Evolutionary conservation across 1,140 invertebrate species (phyloP).

Genomic region (Scaptodrosophila lebanonensis): DNA sequence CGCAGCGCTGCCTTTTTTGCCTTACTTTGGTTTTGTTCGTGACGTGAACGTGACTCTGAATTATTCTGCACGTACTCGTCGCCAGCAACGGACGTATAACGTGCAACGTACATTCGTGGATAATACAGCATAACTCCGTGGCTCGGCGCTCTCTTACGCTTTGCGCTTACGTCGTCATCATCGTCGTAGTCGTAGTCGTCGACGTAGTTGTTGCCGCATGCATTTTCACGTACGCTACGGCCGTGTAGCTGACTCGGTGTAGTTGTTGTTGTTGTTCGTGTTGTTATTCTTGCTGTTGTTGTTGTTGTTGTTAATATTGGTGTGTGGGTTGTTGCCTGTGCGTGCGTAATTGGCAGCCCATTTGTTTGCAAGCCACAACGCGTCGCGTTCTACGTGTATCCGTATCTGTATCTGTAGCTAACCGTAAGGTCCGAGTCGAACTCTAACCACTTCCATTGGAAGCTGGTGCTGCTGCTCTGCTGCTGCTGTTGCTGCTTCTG

Average conservation of each 20-base stretch:
- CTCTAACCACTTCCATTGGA: too few species aligned
- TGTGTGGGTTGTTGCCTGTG: constrained; percentile 28
- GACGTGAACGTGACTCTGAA: constrained; percentile 75
- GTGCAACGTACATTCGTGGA: constrained; percentile 39
- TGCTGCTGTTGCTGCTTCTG: background rate
- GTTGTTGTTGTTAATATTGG: constrained; percentile 11
- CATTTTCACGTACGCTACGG: constrained; percentile 68
- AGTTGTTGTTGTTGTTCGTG: constrained; percentile 16
- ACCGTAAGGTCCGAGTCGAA: background rate
- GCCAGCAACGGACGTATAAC: constrained; percentile 74
- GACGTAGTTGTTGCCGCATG: constrained; percentile 51
- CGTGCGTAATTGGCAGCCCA: constrained; percentile 70
- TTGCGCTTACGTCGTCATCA: constrained; percentile 9
- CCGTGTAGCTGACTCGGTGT: constrained; percentile 46
- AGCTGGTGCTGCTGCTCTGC: too few species aligned
- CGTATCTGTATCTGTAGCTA: background rate
- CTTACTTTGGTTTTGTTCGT: constrained; percentile 76
- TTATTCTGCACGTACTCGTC: constrained; percentile 77
- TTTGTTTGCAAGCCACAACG: constrained; percentile 38
- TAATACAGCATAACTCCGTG: constrained; percentile 14
- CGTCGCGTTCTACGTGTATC: background rate
- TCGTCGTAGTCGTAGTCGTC: constrained; percentile 13
- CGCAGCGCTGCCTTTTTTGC: constrained; percentile 52
- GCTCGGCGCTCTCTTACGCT: constrained; percentile 1
- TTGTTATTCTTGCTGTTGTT: constrained; percentile 15